A percentile compares a stretch with the other conserved stretches of the same genome.
These are phyloP conservation scores for Chaetogeoica ovagalla DNA, from an alignment of 2,888 invertebrate genomes.

Conservation along the genomic window DNA sequence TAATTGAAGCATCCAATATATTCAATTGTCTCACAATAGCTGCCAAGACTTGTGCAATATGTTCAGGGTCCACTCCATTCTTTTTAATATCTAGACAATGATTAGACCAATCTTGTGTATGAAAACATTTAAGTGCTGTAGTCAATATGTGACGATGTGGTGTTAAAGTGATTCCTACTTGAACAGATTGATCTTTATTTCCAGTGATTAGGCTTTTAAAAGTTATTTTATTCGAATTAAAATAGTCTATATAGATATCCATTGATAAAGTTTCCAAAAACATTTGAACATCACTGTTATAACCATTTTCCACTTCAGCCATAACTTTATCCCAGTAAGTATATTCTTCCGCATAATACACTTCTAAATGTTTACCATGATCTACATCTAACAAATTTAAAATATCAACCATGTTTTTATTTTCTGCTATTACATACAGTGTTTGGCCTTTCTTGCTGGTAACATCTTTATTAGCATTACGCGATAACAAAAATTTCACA, in stretches of 20 bases:
- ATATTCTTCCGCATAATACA: background rate
- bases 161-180: slow-evolving; percentile 24
- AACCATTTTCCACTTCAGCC: slow-evolving; percentile 37
- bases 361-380: background rate
- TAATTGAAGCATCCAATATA: slow-evolving; percentile 34
- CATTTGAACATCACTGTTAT: slow-evolving; percentile 8
- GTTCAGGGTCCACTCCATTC: slow-evolving; percentile 4
- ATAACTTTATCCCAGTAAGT: slow-evolving; percentile 35
- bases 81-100: slow-evolving; percentile 1
- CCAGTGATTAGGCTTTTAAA: slow-evolving; percentile 34
- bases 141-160: slow-evolving; percentile 31
- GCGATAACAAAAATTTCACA: slow-evolving; percentile 34
- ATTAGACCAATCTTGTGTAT: slow-evolving; percentile 3
- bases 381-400: slow-evolving; percentile 6
- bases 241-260: slow-evolving; percentile 3
- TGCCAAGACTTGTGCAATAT: slow-evolving; percentile 14
- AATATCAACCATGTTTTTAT: slow-evolving; percentile 33
- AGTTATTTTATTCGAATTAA: slow-evolving; percentile 14
- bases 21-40: slow-evolving; percentile 30
- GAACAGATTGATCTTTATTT: background rate
- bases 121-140: slow-evolving; percentile 31
- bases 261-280: slow-evolving; percentile 43
- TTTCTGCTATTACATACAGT: slow-evolving; percentile 28
- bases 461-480: slow-evolving; percentile 15
- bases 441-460: background rate